A percentile compares a stretch with the other conserved stretches of the same genome.
Conservation (phyloP, 1,140 invertebrate species). For the Drosophila malerkotliana region DNA sequence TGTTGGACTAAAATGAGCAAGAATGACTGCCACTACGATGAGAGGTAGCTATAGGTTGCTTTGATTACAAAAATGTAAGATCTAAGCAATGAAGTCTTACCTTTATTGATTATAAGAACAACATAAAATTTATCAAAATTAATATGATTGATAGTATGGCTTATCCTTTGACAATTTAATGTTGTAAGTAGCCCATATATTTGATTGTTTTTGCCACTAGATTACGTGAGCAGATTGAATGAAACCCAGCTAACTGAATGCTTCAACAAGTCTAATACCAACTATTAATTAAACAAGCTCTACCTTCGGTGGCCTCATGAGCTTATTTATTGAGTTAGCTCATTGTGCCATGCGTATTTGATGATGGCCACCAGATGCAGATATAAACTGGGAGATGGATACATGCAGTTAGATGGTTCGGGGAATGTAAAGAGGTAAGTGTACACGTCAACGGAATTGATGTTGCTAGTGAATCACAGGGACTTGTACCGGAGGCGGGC, state of each 20-base stretch:
- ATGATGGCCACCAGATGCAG: conserved; percentile 26
- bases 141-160: no score
- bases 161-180: not conserved
- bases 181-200: not conserved
- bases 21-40: not conserved
- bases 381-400: conserved; percentile 18
- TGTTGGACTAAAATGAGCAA: not conserved
- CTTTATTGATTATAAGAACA: no score
- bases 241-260: not conserved
- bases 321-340: conserved; percentile 35
- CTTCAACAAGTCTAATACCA: not conserved
- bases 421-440: conserved; percentile 9
- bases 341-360: conserved; percentile 29
- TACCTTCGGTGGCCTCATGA: not conserved
- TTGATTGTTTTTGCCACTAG: conserved; percentile 2
- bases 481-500: conserved; percentile 17
- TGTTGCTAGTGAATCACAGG: conserved; percentile 63
- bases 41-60: conserved; percentile 10
- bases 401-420: not conserved
- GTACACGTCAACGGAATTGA: conserved; percentile 45
- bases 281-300: conserved; percentile 25
- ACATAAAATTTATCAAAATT: no score
- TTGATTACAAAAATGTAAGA: not conserved
- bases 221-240: conserved; percentile 5
- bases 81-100: no score